Evolutionary conservation across 2,797 vertebrate species (phyloP).

Genomic region (Leptoclinus maculatus): DNA sequence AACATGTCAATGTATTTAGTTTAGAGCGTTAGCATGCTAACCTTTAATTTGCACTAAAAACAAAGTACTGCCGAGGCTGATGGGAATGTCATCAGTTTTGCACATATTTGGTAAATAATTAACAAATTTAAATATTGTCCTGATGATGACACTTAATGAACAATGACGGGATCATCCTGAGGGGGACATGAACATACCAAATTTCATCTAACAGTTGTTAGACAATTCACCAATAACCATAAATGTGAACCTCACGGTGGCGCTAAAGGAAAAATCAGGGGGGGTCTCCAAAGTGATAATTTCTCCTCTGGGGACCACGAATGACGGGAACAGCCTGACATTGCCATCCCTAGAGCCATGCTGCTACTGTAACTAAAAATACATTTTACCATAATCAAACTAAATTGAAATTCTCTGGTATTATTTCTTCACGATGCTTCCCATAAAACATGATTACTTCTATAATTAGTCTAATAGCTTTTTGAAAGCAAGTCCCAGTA

Average conservation of each 20-base stretch:
- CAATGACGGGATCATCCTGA: neutral
- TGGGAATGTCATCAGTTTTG: neutral
- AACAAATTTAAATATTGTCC: neutral
- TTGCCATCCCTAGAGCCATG: neutral
- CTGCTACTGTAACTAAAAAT: slow-evolving; percentile 14
- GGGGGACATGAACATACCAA: no score
- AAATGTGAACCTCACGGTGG: neutral
- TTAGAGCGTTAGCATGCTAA: neutral
- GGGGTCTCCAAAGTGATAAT: neutral
- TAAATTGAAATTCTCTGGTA: neutral
- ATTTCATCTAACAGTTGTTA: no score
- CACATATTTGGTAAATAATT: neutral
- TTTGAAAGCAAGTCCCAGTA: neutral
- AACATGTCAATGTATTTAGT: no score
- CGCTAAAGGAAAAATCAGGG: neutral
- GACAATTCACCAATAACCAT: neutral
- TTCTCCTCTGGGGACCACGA: neutral
- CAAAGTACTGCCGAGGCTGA: neutral
- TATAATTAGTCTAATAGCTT: neutral
- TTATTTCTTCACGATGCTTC: neutral
- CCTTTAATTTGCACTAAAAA: neutral
- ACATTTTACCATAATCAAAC: slow-evolving; percentile 12
- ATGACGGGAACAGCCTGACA: neutral
- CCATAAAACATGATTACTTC: neutral
- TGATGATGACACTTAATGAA: neutral